Evolutionary conservation across 2,113 vertebrate genomes (phyloP), one percentile per base, ranked within the genome.

Genomic region (Urocolius indicus): DNA sequence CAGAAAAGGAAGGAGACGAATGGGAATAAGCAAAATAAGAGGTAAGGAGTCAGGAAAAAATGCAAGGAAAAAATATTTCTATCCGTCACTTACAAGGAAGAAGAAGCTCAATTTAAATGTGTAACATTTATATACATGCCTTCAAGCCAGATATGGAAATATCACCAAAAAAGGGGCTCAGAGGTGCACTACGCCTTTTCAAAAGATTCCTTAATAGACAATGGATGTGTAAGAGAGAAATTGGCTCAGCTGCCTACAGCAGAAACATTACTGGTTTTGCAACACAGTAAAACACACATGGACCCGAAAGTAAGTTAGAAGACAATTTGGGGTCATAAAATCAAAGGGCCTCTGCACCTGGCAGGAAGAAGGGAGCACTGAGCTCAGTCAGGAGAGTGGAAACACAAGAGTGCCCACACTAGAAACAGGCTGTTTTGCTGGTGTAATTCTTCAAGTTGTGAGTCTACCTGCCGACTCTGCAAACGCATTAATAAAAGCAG

Each of bases 331-430:
- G 36, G 69, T 84, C 27, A 75, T 57, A 74, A 93, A 87, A 77
- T 54, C 81, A 92, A 93, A 81, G 20, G 43, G 68, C 30, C 68
- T 84, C 65, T 72, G 65, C 72, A 68, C 45, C 52, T 90, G 52
- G 52, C 52, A 86, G 68, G 76, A 87, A 16, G 48, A 89, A 88
- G 23, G 38, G 20, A 2, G 2, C 16, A 22, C 5, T 67, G 73
- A 80, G 41, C 61, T 68, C 16, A 0, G 63, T 23, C 92, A 88
- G 67, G 38, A 78, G 61, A 48, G 55, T 67, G 34, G 48, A 55
- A 84, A 65, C 19, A 55, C 0, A 0, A 87, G 52, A 46, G 29
- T 90, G n/a, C 29, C 59, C 89, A 48, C 0, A 0, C 49, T 54
- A 41, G 26, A 30, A 89, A 41, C 30, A 26, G 68, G 72, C 30